phyloP scores from a whole-genome alignment of 2,888 invertebrate species.

The Ornithoptera alexandrae region DNA sequence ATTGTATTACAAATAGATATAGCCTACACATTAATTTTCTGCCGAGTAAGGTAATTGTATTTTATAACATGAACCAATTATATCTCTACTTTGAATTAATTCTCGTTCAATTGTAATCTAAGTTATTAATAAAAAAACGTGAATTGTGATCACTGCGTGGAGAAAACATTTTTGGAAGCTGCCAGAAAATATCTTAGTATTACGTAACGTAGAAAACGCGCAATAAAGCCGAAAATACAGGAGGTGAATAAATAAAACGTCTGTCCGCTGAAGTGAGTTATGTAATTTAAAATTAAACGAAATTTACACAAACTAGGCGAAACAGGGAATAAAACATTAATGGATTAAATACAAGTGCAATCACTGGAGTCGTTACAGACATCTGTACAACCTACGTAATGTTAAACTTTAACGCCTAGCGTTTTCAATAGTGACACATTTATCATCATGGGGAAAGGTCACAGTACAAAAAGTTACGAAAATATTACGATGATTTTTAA shows the following conservation, averaged over 20 bases:
- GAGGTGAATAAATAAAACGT: conserved; percentile 62
- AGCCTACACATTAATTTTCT: not conserved
- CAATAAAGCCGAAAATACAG: conserved; percentile 63
- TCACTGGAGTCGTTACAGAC: not conserved
- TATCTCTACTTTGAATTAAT: too few species aligned
- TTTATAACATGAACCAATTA: not conserved
- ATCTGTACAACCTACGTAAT: not conserved
- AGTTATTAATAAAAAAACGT: not conserved
- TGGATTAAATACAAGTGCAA: conserved; percentile 11
- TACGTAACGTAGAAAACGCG: conserved; percentile 62
- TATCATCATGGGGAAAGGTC: too few species aligned
- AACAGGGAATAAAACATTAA: conserved; percentile 17
- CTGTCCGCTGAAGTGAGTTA: conserved; percentile 57
- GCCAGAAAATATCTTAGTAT: conserved; percentile 50
- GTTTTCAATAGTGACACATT: too few species aligned
- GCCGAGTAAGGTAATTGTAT: not conserved
- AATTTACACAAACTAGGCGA: conserved; percentile 37
- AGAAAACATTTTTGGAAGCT: conserved; percentile 36
- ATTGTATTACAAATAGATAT: not conserved
- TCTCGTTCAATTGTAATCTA: not conserved
- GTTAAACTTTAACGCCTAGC: too few species aligned
- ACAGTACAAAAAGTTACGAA: too few species aligned
- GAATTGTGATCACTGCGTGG: not conserved
- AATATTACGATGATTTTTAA: too few species aligned
- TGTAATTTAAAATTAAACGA: conserved; percentile 51